These are phyloP conservation scores for Halcyon badia DNA, from an alignment of 2,797 vertebrate genomes.

Conservation along the genomic window DNA sequence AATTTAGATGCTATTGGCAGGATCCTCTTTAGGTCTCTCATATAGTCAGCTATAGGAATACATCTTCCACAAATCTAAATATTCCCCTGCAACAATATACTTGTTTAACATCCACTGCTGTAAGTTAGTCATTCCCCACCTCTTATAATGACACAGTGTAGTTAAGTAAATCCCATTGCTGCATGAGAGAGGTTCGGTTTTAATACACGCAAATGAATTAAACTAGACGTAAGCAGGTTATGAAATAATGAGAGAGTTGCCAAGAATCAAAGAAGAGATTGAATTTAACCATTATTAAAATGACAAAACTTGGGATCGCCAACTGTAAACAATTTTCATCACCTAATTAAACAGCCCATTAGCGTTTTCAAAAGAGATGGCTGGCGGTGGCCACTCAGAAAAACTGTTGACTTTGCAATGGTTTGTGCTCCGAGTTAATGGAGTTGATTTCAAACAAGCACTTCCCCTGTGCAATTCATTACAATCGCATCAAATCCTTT, in stretches of 20 bases:
- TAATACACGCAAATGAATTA: slow-evolving; percentile 68
- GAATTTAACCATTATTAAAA: slow-evolving; percentile 81
- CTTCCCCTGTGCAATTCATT: slow-evolving; percentile 68
- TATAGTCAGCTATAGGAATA: not conserved
- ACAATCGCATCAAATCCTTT: slow-evolving; percentile 15
- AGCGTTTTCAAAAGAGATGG: slow-evolving; percentile 73
- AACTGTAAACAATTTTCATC: slow-evolving; percentile 81
- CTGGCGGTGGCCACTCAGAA: slow-evolving; percentile 71
- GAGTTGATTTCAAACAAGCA: slow-evolving; percentile 70
- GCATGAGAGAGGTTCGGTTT: slow-evolving; percentile 30
- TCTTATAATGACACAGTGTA: slow-evolving; percentile 27
- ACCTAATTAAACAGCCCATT: slow-evolving; percentile 82
- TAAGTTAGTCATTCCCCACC: not conserved
- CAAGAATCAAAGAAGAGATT: slow-evolving; percentile 66
- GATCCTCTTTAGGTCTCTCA: not conserved
- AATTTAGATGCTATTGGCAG: not conserved
- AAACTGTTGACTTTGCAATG: slow-evolving; percentile 79
- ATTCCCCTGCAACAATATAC: not conserved
- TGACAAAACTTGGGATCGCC: slow-evolving; percentile 76
- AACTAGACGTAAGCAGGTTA: slow-evolving; percentile 68
- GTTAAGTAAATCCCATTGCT: slow-evolving; percentile 58
- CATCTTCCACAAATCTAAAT: not conserved
- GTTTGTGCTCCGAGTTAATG: slow-evolving; percentile 76
- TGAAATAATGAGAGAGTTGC: slow-evolving; percentile 61
- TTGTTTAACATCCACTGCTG: not conserved